Evolutionary conservation across 1,140 invertebrate genomes (phyloP).

Genomic region (Drosophila mojavensis): DNA sequence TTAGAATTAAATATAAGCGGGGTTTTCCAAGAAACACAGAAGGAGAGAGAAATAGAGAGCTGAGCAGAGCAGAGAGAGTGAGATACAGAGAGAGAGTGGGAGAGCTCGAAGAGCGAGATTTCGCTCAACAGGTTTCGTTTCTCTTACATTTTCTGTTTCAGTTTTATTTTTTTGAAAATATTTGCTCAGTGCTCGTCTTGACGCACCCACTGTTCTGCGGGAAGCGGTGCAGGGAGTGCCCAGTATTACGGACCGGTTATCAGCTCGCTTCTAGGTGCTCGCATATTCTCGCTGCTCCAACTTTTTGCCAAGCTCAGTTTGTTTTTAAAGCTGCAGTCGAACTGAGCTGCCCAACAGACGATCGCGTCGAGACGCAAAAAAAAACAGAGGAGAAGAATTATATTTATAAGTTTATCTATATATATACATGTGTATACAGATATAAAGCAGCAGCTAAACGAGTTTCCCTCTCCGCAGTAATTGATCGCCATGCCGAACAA

Average conservation of each 20-base stretch:
- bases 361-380: slow-evolving; percentile 18
- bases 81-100: background rate
- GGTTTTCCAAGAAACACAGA: slow-evolving; percentile 43
- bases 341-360: slow-evolving; percentile 50
- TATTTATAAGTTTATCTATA: background rate
- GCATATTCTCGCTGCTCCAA: slow-evolving; percentile 6
- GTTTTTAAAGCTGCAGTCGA: slow-evolving; percentile 56
- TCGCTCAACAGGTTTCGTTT: slow-evolving; percentile 44
- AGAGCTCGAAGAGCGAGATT: background rate
- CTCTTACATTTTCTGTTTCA: slow-evolving; percentile 4
- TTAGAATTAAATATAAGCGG: slow-evolving; percentile 44
- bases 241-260: slow-evolving; percentile 65
- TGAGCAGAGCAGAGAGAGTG: background rate
- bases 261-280: slow-evolving; percentile 20
- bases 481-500: slow-evolving; percentile 61
- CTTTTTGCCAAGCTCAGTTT: slow-evolving; percentile 64
- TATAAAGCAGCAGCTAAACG: slow-evolving; percentile 17
- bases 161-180: slow-evolving; percentile 1
- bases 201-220: slow-evolving; percentile 34
- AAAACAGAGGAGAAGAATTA: slow-evolving; percentile 9
- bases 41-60: background rate
- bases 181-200: slow-evolving; percentile 15
- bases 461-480: slow-evolving; percentile 34
- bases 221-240: background rate
- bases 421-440: background rate